These are phyloP conservation scores for Cheiracanthium punctorium DNA, from an alignment of 2,888 invertebrate genomes.

Conservation along the genomic window DNA sequence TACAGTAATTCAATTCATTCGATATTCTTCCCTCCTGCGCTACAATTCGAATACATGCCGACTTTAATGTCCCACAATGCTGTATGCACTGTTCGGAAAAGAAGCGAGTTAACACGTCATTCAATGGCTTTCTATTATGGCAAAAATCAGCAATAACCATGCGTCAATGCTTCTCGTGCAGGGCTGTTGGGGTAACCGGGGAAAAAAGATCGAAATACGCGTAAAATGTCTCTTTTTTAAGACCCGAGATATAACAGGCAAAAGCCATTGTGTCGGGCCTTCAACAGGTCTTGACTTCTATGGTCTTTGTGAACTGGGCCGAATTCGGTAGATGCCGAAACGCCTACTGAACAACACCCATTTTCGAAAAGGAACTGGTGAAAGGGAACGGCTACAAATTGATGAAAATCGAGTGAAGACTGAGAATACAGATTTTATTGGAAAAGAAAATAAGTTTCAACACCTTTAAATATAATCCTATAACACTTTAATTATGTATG, in stretches of 20 bases:
- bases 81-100: too few species aligned
- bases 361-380: background rate
- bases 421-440: too few species aligned
- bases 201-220: background rate
- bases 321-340: conserved; percentile 47
- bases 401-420: background rate
- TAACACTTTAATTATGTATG: too few species aligned
- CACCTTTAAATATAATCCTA: too few species aligned
- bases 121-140: background rate
- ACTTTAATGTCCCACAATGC: background rate
- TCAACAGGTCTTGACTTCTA: conserved; percentile 68
- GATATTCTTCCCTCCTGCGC: background rate
- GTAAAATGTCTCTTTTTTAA: conserved; percentile 9
- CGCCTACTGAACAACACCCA: conserved; percentile 49
- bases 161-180: background rate
- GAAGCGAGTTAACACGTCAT: background rate
- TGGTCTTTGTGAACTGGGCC: conserved; percentile 67
- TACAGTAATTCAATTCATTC: background rate
- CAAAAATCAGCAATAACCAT: conserved; percentile 4
- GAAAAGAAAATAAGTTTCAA: too few species aligned
- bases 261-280: conserved; percentile 12
- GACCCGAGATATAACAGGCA: background rate
- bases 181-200: background rate
- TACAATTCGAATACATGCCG: conserved; percentile 1
- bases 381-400: background rate